Evolutionary conservation across 1,140 invertebrate species (phyloP).

Genomic region (Limonius californicus): DNA sequence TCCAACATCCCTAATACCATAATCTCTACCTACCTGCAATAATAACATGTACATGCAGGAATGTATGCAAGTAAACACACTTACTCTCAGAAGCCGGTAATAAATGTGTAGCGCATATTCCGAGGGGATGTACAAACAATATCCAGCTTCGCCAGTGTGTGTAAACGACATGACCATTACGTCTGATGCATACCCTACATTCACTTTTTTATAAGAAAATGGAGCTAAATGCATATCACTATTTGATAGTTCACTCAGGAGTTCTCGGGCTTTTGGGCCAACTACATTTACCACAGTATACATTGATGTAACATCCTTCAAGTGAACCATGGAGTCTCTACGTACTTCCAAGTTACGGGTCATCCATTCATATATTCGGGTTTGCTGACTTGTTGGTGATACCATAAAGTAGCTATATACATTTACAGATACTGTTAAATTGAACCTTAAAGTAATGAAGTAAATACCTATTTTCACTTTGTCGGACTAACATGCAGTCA

Average conservation of each 20-base stretch:
- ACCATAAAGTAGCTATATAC: constrained; percentile 71
- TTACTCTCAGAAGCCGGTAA: constrained; percentile 60
- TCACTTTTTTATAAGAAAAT: constrained; percentile 73
- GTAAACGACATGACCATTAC: constrained; percentile 78
- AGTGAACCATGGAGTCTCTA: constrained; percentile 53
- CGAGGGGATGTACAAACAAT: constrained; percentile 75
- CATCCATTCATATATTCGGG: constrained; percentile 71
- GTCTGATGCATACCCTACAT: constrained; percentile 72
- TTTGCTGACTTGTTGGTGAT: constrained; percentile 80
- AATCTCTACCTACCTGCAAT: constrained; percentile 54
- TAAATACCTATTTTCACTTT: constrained; percentile 59
- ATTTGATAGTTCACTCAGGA: constrained; percentile 72
- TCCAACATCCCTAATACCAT: constrained; percentile 71
- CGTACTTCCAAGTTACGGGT: constrained; percentile 61
- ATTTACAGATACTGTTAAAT: constrained; percentile 7
- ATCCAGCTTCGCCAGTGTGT: constrained; percentile 80
- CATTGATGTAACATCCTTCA: constrained; percentile 75
- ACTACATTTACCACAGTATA: constrained; percentile 83
- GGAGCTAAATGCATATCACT: constrained; percentile 64
- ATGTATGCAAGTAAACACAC: too few relatives aligned
- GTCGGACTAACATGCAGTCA: constrained; percentile 73
- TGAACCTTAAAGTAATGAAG: constrained; percentile 19
- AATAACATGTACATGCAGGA: not conserved
- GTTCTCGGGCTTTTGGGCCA: constrained; percentile 69
- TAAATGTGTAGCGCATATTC: constrained; percentile 80